A percentile compares a stretch with the other conserved stretches of the same genome.
Evolutionary conservation across 2,888 invertebrate genomes (phyloP).

Genomic region (Parnassius glacialis): DNA sequence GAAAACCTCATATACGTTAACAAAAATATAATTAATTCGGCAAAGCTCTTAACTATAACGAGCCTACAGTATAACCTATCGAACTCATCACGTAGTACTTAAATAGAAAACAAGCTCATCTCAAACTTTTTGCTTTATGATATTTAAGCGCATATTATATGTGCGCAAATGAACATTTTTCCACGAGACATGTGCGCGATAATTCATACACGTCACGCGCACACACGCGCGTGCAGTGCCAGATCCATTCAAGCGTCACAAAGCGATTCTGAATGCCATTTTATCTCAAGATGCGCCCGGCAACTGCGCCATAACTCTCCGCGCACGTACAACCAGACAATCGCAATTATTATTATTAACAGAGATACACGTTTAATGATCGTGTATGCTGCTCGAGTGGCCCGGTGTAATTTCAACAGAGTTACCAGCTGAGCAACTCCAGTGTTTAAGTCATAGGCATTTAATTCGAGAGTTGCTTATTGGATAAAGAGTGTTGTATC

Average conservation of each 20-base stretch:
- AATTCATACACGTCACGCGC: slow-evolving; percentile 45
- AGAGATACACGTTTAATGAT: slow-evolving; percentile 65
- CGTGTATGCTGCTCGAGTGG: slow-evolving; percentile 45
- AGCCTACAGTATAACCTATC: not conserved
- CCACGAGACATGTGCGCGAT: slow-evolving; percentile 19
- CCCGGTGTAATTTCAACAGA: slow-evolving; percentile 32
- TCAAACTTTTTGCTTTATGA: not conserved
- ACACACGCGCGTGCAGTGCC: slow-evolving; percentile 47
- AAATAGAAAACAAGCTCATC: not conserved
- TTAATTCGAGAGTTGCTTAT: slow-evolving; percentile 55
- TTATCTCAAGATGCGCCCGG: slow-evolving; percentile 63
- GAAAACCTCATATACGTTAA: no score
- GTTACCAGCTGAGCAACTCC: slow-evolving; percentile 23
- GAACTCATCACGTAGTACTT: not conserved
- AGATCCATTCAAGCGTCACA: slow-evolving; percentile 65
- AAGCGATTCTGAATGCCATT: slow-evolving; percentile 66
- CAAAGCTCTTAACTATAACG: no score
- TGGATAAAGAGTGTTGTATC: slow-evolving; percentile 44
- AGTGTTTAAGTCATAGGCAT: slow-evolving; percentile 43
- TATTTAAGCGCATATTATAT: slow-evolving; percentile 8
- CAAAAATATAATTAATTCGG: no score
- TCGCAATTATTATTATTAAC: slow-evolving; percentile 73
- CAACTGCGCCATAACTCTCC: slow-evolving; percentile 74
- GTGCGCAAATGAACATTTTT: slow-evolving; percentile 5
- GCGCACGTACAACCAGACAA: slow-evolving; percentile 75